phyloP scores from a whole-genome alignment of 1,140 invertebrate genomes.

The Mactra quadrangularis region DNA sequence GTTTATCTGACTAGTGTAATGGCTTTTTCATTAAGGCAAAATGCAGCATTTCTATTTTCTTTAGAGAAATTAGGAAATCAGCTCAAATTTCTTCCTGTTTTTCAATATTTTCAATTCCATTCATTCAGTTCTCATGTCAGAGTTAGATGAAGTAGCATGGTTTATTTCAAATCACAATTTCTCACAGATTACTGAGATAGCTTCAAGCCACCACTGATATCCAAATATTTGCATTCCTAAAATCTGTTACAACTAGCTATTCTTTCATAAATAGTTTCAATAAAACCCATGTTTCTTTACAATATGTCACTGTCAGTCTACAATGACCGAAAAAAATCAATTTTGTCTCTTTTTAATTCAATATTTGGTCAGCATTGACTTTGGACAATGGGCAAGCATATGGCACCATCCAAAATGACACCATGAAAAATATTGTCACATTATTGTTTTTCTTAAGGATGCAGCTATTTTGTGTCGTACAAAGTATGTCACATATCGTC shows the following conservation, averaged over 20 bases:
- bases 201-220: no score
- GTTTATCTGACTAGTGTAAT: not conserved
- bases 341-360: slow-evolving; percentile 46
- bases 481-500: not conserved
- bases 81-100: slow-evolving; percentile 1
- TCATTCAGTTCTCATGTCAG: slow-evolving; percentile 36
- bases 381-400: slow-evolving; percentile 26
- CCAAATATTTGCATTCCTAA: slow-evolving; percentile 53
- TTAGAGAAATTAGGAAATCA: not conserved
- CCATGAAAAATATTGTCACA: slow-evolving; percentile 41
- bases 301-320: slow-evolving; percentile 54
- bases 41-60: slow-evolving; percentile 43
- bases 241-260: slow-evolving; percentile 8
- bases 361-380: slow-evolving; percentile 57
- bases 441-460: slow-evolving; percentile 17
- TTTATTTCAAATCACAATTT: not conserved
- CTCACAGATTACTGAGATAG: slow-evolving; percentile 12
- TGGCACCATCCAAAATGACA: slow-evolving; percentile 41
- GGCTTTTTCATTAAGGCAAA: slow-evolving; percentile 26
- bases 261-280: slow-evolving; percentile 35
- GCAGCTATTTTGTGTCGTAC: not conserved
- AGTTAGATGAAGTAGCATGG: no score
- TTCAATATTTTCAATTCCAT: not conserved
- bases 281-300: slow-evolving; percentile 49
- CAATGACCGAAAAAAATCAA: slow-evolving; percentile 42